A percentile compares a stretch with the other conserved stretches of the same genome.
phyloP scores from a whole-genome alignment of 2,797 vertebrate species.

The Xenopus petersii region DNA sequence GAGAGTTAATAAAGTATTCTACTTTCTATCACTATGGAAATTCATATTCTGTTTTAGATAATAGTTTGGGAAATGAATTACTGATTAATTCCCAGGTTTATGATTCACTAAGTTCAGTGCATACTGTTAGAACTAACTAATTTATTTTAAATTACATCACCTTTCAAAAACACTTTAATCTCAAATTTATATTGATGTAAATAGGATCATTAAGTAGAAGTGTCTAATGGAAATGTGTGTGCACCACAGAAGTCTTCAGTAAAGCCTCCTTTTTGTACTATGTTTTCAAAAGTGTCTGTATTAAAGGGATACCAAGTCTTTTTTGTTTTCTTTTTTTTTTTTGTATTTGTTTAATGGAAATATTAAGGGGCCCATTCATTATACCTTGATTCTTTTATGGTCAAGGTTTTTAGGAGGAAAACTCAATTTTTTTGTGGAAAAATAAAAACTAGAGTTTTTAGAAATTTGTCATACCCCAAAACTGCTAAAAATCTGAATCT shows the following conservation, averaged over 20 bases:
- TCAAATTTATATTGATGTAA: slow-evolving; percentile 43
- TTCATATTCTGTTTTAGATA: slow-evolving; percentile 10
- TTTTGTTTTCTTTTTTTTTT: too few relatives aligned
- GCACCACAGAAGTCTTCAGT: slow-evolving; percentile 14
- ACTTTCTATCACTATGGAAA: slow-evolving; percentile 4
- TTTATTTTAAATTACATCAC: slow-evolving; percentile 47
- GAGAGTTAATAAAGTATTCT: background rate
- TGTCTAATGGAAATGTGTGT: slow-evolving; percentile 33
- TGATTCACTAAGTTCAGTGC: slow-evolving; percentile 25
- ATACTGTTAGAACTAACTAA: slow-evolving; percentile 33
- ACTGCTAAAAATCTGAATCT: too few relatives aligned
- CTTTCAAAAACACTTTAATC: slow-evolving; percentile 45
- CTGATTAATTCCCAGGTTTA: slow-evolving; percentile 37
- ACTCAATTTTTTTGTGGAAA: too few relatives aligned
- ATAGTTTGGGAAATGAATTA: slow-evolving; percentile 35
- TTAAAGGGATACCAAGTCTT: too few relatives aligned
- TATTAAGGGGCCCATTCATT: too few relatives aligned
- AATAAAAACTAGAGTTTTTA: too few relatives aligned
- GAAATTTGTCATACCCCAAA: too few relatives aligned
- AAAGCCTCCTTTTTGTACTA: background rate
- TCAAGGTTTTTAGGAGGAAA: too few relatives aligned
- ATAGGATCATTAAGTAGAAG: slow-evolving; percentile 41
- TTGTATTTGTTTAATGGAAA: too few relatives aligned
- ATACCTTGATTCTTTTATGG: too few relatives aligned
- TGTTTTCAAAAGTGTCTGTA: too few relatives aligned